These are phyloP conservation scores for Pteruthius melanotis DNA, from an alignment of 2,113 vertebrate genomes.

Conservation along the genomic window DNA sequence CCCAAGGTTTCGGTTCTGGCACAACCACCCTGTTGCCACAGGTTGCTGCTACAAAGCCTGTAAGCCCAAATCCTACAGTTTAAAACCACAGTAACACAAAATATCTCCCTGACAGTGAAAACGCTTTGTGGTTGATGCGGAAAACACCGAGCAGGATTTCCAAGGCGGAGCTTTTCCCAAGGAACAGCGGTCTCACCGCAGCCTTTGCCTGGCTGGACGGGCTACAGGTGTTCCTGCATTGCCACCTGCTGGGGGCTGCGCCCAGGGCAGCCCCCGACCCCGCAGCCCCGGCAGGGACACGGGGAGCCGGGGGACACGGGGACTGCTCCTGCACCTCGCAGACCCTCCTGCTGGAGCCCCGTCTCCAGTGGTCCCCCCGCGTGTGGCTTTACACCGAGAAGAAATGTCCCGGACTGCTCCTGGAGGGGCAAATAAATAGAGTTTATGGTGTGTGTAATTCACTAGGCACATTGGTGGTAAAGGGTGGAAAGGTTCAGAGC, in stretches of 20 bases:
- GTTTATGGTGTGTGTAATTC: background rate
- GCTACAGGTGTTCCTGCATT: conserved; percentile 11
- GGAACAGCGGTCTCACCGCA: fast-evolving
- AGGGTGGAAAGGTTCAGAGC: background rate
- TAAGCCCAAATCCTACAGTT: background rate
- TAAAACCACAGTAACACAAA: fast-evolving
- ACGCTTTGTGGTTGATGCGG: fast-evolving
- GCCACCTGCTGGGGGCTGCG: conserved; percentile 47
- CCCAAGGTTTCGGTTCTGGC: background rate
- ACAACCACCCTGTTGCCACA: background rate
- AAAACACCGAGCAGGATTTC: fast-evolving
- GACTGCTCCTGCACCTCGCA: background rate
- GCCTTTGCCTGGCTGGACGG: fast-evolving
- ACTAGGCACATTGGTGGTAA: fast-evolving
- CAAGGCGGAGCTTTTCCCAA: background rate
- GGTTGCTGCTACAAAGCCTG: background rate
- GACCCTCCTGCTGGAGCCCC: background rate
- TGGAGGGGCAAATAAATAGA: fast-evolving
- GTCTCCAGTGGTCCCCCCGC: fast-evolving
- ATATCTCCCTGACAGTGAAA: fast-evolving
- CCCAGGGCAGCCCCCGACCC: background rate
- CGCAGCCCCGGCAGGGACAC: background rate
- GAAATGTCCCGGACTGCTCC: background rate
- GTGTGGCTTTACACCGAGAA: fast-evolving
- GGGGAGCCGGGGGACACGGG: background rate